Conservation (phyloP, 2,888 invertebrate species). For the Parnassius glacialis region DNA sequence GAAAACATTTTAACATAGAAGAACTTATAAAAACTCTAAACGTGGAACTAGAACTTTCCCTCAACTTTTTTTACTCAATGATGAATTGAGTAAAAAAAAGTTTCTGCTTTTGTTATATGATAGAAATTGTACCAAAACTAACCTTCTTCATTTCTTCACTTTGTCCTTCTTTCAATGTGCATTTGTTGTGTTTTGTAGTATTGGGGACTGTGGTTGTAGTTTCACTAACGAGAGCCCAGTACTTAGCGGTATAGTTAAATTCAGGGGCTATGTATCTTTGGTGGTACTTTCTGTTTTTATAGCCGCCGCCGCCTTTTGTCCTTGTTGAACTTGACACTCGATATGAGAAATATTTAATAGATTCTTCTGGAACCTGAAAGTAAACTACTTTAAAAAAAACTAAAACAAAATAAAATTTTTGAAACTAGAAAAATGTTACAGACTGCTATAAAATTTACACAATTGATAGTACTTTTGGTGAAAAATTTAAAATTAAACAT, state of each 20-base stretch:
- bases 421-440: too few species aligned
- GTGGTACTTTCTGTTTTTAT: conserved; percentile 68
- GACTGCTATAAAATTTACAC: too few species aligned
- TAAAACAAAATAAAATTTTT: too few species aligned
- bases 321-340: conserved; percentile 72
- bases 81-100: too few species aligned
- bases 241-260: conserved; percentile 71
- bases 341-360: conserved; percentile 68
- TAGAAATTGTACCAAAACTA: conserved; percentile 6
- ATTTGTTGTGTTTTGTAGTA: conserved; percentile 63
- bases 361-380: conserved; percentile 63
- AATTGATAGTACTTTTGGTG: too few species aligned
- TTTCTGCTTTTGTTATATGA: too few species aligned
- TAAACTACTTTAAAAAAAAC: not conserved
- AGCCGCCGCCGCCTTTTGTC: conserved; percentile 69
- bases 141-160: conserved; percentile 72
- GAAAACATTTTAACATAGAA: too few species aligned
- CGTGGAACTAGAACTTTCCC: too few species aligned
- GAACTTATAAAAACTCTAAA: too few species aligned
- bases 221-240: conserved; percentile 74
- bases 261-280: conserved; percentile 74
- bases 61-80: too few species aligned
- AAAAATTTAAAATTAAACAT: too few species aligned
- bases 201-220: conserved; percentile 56
- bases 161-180: conserved; percentile 67